Percentiles rank a stretch among this genome's conserved stretches.
Conservation (phyloP, 2,888 invertebrate species). For the Salpingus planirostris region DNA sequence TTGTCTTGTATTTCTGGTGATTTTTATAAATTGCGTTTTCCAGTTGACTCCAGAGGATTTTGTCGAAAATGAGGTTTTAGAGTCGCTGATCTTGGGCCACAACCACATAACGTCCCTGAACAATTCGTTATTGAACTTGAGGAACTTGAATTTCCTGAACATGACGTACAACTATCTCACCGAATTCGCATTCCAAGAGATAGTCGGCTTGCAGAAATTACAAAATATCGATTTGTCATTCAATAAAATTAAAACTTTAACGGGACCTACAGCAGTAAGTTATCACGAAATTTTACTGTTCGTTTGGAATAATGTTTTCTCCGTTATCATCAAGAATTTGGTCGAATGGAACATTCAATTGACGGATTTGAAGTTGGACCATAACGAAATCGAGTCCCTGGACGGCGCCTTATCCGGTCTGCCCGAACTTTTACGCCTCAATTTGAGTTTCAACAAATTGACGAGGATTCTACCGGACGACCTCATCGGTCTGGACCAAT, state of each 20-base stretch:
- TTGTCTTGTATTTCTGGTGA: too few relatives aligned
- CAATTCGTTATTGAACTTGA: conserved; percentile 61
- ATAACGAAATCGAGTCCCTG: conserved; percentile 61
- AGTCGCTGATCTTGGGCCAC: conserved; percentile 61
- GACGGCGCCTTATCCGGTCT: conserved; percentile 70
- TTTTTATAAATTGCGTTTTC: conserved; percentile 2
- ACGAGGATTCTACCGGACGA: conserved; percentile 68
- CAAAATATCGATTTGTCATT: conserved; percentile 66
- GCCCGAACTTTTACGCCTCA: conserved; percentile 60
- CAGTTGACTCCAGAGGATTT: conserved; percentile 71
- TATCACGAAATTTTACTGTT: not conserved
- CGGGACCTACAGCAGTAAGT: conserved; percentile 57
- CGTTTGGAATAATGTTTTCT: too few relatives aligned
- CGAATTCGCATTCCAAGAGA: conserved; percentile 73
- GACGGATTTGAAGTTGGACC: conserved; percentile 61
- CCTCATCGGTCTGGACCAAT: conserved; percentile 65
- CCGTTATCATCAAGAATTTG: too few relatives aligned
- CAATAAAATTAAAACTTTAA: conserved; percentile 60
- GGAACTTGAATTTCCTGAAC: conserved; percentile 59
- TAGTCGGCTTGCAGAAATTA: conserved; percentile 63
- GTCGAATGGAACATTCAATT: conserved; percentile 69
- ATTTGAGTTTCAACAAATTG: conserved; percentile 67
- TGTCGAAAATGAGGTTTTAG: conserved; percentile 57
- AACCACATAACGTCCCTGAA: conserved; percentile 65
- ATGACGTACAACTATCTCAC: conserved; percentile 65